phyloP scores from a whole-genome alignment of 2,888 invertebrate genomes.

The Scelioninae gen. 2 region DNA sequence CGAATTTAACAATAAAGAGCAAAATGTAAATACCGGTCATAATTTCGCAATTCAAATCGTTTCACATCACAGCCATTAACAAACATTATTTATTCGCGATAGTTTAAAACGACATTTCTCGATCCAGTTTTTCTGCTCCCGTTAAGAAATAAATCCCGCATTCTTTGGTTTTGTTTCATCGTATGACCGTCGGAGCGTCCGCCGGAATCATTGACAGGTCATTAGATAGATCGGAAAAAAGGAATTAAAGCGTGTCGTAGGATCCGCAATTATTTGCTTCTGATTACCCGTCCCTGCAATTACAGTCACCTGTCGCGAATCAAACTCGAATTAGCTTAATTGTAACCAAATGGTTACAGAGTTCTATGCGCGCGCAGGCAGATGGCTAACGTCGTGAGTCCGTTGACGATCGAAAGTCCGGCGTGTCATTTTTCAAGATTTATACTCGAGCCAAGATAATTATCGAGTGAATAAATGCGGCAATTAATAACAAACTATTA shows the following conservation, averaged over 20 bases:
- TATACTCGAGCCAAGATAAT: conserved; percentile 19
- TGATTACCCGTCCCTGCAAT: conserved; percentile 54
- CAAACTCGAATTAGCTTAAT: conserved; percentile 73
- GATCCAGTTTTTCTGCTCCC: conserved; percentile 4
- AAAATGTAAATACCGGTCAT: no score
- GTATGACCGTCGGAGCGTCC: conserved; percentile 6
- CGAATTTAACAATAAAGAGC: no score
- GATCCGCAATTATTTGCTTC: conserved; percentile 54
- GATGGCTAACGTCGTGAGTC: conserved; percentile 37
- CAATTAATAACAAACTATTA: conserved; percentile 41
- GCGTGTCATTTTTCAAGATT: conserved; percentile 56
- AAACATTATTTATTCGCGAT: no score
- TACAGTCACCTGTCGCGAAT: conserved; percentile 70
- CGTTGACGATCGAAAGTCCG: conserved; percentile 26
- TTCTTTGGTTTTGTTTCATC: neutral
- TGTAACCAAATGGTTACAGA: conserved; percentile 63
- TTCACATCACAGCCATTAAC: no score
- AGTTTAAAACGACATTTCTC: no score
- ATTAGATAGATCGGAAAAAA: conserved; percentile 31
- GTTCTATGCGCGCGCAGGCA: conserved; percentile 46
- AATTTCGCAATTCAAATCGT: no score
- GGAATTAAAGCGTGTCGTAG: conserved; percentile 20
- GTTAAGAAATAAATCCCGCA: neutral
- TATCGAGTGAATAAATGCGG: conserved; percentile 24
- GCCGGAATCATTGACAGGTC: conserved; percentile 39